A percentile compares a stretch with the other conserved stretches of the same genome.
Evolutionary conservation across 1,140 invertebrate genomes (phyloP).

Genomic region (Brachionus koreanus): DNA sequence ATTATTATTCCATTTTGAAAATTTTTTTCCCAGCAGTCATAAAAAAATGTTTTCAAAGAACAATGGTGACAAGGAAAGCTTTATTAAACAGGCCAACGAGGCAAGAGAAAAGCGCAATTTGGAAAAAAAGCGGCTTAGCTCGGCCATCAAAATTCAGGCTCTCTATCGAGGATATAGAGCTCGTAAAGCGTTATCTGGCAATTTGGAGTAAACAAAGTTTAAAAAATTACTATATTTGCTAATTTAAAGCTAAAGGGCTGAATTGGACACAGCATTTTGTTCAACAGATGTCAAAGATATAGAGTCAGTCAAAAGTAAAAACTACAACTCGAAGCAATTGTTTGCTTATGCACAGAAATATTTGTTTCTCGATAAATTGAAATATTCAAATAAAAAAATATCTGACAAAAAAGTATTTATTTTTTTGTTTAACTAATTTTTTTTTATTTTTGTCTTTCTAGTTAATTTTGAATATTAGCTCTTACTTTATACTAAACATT

Average conservation of each 20-base stretch:
- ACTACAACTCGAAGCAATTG: not conserved
- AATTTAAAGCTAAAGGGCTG: not conserved
- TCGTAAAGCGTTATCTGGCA: not conserved
- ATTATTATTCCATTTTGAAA: not conserved
- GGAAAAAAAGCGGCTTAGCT: constrained; percentile 5
- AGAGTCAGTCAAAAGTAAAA: not conserved
- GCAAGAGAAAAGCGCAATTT: not conserved
- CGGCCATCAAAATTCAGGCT: constrained; percentile 13
- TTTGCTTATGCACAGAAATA: not conserved
- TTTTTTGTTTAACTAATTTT: not conserved
- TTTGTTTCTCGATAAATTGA: not conserved
- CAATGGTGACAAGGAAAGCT: not conserved
- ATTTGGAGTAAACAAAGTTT: not conserved
- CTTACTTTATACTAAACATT: not conserved
- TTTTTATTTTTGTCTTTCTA: not conserved
- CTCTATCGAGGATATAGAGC: not conserved
- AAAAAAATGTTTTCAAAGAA: constrained; percentile 20
- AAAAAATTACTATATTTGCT: not conserved
- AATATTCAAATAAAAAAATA: not conserved
- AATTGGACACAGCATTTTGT: not conserved
- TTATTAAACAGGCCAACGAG: constrained; percentile 30
- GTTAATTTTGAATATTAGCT: not conserved
- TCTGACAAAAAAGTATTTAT: not conserved
- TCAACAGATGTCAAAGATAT: not conserved
- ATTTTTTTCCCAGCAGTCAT: not conserved